Evolutionary conservation across 2,113 vertebrate species (phyloP), one percentile per base, ranked within the genome.

Genomic region (Vulpes vulpes): DNA sequence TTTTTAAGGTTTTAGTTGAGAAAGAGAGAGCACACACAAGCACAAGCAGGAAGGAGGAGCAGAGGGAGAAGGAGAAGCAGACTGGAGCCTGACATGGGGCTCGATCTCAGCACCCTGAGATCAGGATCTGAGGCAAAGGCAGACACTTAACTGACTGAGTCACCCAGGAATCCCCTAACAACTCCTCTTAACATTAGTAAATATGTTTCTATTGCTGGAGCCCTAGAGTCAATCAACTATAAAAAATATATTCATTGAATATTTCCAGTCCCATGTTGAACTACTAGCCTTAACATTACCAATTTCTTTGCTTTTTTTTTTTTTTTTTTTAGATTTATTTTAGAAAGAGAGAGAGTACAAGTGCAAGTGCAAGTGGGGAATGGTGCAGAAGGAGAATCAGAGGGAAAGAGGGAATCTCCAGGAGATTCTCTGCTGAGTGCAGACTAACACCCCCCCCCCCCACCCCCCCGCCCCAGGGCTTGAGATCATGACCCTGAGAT

Each of bases 191-290:
- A 38, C 16, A 83, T 55, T 83, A 91, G 23, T 53, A 89, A 97
- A 82, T 87, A 35, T 79, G 65, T 79, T 93, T 76, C 57, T 88
- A 93, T 10, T 88, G 71, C 32, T 91, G 83, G 11, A 89, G 23
- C 30, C 35, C 35, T 83, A 88, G 91, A 94, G 69, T 93, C 65
- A 96, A 55, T 80, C 35, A 64, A 93, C 17, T 49, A 60, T 93
- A 81, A 89, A 91, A 94, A 91, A 82, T 73, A 91, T 51, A 91
- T 51, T 82, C 32, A 86, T 0, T 93, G 64, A 97, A 10, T 88
- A 91, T 74, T 23, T 79, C 73, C 32, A 89, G 67, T 81, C 38
- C 81, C 51, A 87, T 11, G 60, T 0, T 69, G 35, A 96, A 81
- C 76, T 64, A 71, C 15, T 89, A 97, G 59, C 43, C 65, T 87